A percentile compares a stretch with the other conserved stretches of the same genome.
Evolutionary conservation across 2,888 invertebrate genomes (phyloP).

Genomic region (Rhogogaster chlorosoma): DNA sequence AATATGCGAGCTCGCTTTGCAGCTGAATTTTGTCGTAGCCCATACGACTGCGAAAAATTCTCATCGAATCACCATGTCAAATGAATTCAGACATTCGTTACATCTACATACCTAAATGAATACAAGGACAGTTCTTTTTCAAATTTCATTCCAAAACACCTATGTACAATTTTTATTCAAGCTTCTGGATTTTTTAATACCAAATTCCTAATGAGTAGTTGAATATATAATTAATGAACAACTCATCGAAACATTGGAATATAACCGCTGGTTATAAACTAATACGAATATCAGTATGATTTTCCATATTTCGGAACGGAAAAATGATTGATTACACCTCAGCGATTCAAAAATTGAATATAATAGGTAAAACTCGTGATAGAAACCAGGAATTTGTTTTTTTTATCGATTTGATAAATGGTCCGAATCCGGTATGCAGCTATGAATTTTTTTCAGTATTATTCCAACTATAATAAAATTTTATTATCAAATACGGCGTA

Average conservation of each 20-base stretch:
- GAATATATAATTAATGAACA: too few relatives aligned
- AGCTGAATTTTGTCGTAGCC: background rate
- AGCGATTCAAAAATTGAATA: background rate
- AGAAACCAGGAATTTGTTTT: background rate
- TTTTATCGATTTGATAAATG: background rate
- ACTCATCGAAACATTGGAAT: background rate
- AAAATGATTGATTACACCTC: background rate
- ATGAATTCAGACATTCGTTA: background rate
- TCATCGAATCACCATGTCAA: background rate
- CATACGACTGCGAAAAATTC: background rate
- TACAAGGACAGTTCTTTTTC: too few relatives aligned
- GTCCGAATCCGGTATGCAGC: background rate
- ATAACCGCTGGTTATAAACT: background rate
- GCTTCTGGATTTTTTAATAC: too few relatives aligned
- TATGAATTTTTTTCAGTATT: background rate
- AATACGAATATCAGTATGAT: background rate
- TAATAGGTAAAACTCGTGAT: background rate
- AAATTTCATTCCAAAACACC: too few relatives aligned
- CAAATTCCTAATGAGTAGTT: too few relatives aligned
- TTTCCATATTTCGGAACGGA: background rate
- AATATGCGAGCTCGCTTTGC: conserved; percentile 15
- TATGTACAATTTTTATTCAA: too few relatives aligned
- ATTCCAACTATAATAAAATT: background rate
- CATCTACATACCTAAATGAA: background rate
- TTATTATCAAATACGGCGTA: background rate